Percentiles rank a stretch among this genome's conserved stretches.
These are phyloP conservation scores for Oryzias dopingdopingensis DNA, from an alignment of 2,797 vertebrate genomes.

Conservation along the genomic window DNA sequence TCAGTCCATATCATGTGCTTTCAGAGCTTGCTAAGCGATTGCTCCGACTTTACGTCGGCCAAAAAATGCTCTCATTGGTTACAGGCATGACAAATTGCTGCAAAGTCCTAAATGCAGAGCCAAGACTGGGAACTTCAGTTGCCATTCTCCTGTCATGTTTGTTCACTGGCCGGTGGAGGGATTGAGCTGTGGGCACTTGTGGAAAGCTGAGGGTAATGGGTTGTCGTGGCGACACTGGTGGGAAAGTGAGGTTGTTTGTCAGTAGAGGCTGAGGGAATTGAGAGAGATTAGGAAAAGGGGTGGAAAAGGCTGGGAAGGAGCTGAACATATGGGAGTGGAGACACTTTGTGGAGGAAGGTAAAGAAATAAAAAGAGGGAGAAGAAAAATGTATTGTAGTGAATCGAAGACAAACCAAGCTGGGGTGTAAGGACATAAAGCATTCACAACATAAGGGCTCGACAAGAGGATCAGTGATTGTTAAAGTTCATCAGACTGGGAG, in stretches of 20 bases:
- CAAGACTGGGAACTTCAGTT: constrained; percentile 30
- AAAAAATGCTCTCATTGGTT: constrained; percentile 9
- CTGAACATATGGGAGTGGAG: constrained; percentile 32
- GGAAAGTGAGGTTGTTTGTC: constrained; percentile 65
- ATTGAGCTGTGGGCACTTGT: constrained; percentile 23
- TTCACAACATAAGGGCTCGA: constrained; percentile 10
- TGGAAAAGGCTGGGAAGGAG: constrained; percentile 35
- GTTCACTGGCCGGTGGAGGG: constrained; percentile 46
- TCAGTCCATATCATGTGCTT: constrained; percentile 26
- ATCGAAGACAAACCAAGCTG: constrained; percentile 6
- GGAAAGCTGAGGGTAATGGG: constrained; percentile 25
- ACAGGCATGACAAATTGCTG: constrained; percentile 13
- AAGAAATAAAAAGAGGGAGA: constrained; percentile 25
- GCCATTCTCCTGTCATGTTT: constrained; percentile 46
- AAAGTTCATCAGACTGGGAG: constrained; percentile 23
- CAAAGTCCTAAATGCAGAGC: constrained; percentile 22
- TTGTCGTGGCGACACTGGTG: constrained; percentile 66
- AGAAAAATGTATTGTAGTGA: neutral
- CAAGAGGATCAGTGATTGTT: constrained; percentile 34
- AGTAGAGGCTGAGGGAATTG: constrained; percentile 45
- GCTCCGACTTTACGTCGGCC: constrained; percentile 20
- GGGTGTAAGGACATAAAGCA: constrained; percentile 15
- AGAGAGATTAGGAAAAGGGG: constrained; percentile 41
- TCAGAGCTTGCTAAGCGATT: constrained; percentile 9
- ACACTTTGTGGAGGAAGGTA: constrained; percentile 25